Evolutionary conservation across 2,113 vertebrate species (phyloP).

Genomic region (Pluvianellus socialis): DNA sequence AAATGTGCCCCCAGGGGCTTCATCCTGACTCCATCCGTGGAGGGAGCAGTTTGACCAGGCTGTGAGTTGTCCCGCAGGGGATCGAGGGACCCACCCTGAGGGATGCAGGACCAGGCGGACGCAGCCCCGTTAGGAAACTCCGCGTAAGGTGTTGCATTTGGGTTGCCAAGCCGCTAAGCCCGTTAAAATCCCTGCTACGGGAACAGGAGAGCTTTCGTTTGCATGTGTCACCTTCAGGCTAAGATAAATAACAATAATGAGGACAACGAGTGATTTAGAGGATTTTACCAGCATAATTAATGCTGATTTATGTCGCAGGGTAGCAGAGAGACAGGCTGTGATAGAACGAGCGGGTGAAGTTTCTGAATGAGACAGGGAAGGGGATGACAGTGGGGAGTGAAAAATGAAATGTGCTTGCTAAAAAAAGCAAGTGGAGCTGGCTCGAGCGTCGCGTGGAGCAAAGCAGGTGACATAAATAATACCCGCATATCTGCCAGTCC

Average conservation of each 20-base stretch:
- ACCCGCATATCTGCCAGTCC: not conserved
- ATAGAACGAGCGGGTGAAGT: not conserved
- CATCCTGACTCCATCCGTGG: fast-evolving
- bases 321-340: not conserved
- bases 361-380: slow-evolving; percentile 31
- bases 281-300: slow-evolving; percentile 27
- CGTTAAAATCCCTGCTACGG: not conserved
- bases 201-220: not conserved
- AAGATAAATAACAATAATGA: slow-evolving; percentile 51
- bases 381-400: slow-evolving; percentile 50
- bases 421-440: slow-evolving; percentile 6
- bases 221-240: not conserved
- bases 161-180: not conserved
- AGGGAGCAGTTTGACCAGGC: not conserved
- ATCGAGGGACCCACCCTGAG: not conserved
- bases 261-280: slow-evolving; percentile 35
- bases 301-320: slow-evolving; percentile 3
- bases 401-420: slow-evolving; percentile 55
- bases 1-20: fast-evolving
- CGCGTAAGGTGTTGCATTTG: not conserved
- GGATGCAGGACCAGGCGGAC: not conserved
- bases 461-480: slow-evolving; percentile 43
- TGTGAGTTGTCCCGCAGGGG: not conserved
- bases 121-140: not conserved
- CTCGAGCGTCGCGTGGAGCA: not conserved